Evolutionary conservation across 2,113 vertebrate species (phyloP).

Genomic region (Phyllopteryx taeniolatus): DNA sequence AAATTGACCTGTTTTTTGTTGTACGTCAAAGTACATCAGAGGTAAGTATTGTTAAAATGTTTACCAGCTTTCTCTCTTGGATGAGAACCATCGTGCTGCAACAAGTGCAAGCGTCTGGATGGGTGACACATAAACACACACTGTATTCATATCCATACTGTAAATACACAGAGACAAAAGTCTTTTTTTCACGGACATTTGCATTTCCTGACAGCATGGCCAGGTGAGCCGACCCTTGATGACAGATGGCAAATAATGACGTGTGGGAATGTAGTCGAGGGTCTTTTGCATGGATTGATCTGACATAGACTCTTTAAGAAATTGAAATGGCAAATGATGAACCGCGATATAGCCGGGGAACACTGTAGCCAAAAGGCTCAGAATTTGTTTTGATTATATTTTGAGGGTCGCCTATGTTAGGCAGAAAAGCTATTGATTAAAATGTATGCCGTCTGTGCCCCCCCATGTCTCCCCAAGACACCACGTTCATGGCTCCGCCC

Average conservation of each 20-base stretch:
- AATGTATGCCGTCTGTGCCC: constrained; percentile 14
- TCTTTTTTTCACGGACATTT: not conserved
- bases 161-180: not conserved
- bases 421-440: constrained; percentile 30
- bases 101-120: not conserved
- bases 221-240: constrained; percentile 17
- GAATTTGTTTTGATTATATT: too few relatives aligned
- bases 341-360: too few relatives aligned
- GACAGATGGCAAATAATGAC: constrained; percentile 22
- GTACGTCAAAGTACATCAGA: not conserved
- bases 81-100: not conserved
- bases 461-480: not conserved
- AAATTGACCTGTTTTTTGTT: not conserved
- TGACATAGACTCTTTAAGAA: not conserved
- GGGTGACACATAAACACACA: not conserved
- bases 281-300: constrained; percentile 7
- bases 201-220: constrained; percentile 18
- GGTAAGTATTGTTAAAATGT: not conserved
- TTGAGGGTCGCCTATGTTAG: not conserved
- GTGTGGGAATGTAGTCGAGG: not conserved
- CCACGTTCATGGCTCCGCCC: constrained; percentile 38
- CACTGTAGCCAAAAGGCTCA: not conserved
- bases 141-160: not conserved
- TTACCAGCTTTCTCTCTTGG: not conserved
- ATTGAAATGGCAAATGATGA: not conserved